These are phyloP conservation scores for Aradophagus sp. DNA, from an alignment of 1,140 invertebrate genomes.

Conservation along the genomic window DNA sequence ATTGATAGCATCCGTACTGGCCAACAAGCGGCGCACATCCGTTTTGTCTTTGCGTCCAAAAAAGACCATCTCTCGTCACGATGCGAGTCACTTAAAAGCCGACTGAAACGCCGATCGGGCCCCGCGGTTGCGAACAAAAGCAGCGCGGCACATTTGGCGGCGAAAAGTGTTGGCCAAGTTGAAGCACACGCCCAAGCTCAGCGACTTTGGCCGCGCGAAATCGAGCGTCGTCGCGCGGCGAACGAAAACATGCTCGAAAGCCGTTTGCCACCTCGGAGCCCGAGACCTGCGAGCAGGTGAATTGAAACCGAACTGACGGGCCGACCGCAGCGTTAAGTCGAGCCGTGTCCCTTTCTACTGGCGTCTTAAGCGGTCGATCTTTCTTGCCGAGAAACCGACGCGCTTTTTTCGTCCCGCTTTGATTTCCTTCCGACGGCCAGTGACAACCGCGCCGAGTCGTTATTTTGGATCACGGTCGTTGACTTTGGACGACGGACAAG, in stretches of 20 bases:
- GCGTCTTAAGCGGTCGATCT: slow-evolving; percentile 29
- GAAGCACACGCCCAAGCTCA: slow-evolving; percentile 12
- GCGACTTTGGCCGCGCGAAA: slow-evolving; percentile 7
- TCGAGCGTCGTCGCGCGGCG: slow-evolving; percentile 19
- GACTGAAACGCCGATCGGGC: slow-evolving; percentile 11
- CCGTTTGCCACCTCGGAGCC: slow-evolving; percentile 28
- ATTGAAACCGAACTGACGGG: slow-evolving; percentile 49
- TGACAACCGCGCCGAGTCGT: too few species aligned
- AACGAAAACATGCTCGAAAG: slow-evolving; percentile 49
- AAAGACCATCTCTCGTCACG: slow-evolving; percentile 64
- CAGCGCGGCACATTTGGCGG: slow-evolving; percentile 7
- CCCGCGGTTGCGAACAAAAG: slow-evolving; percentile 11
- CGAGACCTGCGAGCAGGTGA: slow-evolving; percentile 48
- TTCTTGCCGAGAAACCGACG: slow-evolving; percentile 27
- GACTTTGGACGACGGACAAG: too few species aligned
- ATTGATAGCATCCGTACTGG: slow-evolving; percentile 68
- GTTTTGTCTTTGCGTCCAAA: slow-evolving; percentile 69
- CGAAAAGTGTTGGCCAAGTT: slow-evolving; percentile 21
- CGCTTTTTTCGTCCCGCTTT: slow-evolving; percentile 25
- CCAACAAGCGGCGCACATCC: slow-evolving; percentile 68
- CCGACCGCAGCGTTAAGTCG: slow-evolving; percentile 44
- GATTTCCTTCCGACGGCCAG: too few species aligned
- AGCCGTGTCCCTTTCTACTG: slow-evolving; percentile 41
- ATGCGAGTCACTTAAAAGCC: not conserved
- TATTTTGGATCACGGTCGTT: too few species aligned